Percentiles rank a stretch among this genome's conserved stretches.
Evolutionary conservation across 2,888 invertebrate genomes (phyloP).

Genomic region (Teleiodes luculella): DNA sequence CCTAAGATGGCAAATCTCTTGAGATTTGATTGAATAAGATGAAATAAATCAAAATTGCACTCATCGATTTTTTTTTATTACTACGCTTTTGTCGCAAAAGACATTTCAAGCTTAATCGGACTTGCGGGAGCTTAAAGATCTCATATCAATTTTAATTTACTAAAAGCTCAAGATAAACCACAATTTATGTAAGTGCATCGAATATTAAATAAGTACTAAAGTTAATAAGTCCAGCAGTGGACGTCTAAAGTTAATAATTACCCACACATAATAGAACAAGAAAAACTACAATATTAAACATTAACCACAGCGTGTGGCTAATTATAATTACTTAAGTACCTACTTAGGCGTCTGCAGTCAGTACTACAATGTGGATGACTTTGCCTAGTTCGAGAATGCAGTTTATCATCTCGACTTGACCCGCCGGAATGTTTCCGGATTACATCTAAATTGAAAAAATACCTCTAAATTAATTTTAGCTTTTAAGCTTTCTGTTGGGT

Average conservation of each 20-base stretch:
- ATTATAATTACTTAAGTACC: no score
- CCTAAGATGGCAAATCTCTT: background rate
- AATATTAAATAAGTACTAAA: background rate
- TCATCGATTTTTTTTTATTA: no score
- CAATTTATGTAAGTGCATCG: conserved; percentile 7
- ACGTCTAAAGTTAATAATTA: conserved; percentile 3
- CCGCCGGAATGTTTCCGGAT: background rate
- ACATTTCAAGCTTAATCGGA: no score
- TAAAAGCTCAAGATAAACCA: background rate
- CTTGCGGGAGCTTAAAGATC: no score
- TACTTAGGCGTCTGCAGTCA: no score
- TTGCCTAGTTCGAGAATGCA: background rate
- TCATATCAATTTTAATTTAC: conserved; percentile 3
- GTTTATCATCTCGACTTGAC: background rate
- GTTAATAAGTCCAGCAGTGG: no score
- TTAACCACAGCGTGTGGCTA: conserved; percentile 3
- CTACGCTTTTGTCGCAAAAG: no score
- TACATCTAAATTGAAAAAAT: no score
- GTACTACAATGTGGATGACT: background rate
- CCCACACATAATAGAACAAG: background rate
- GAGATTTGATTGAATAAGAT: background rate
- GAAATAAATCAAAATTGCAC: background rate
- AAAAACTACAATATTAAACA: background rate
- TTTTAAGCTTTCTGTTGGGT: no score
- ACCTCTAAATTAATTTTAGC: no score